These are phyloP conservation scores for Epinotia brunnichana DNA, from an alignment of 2,888 invertebrate species.

Conservation along the genomic window DNA sequence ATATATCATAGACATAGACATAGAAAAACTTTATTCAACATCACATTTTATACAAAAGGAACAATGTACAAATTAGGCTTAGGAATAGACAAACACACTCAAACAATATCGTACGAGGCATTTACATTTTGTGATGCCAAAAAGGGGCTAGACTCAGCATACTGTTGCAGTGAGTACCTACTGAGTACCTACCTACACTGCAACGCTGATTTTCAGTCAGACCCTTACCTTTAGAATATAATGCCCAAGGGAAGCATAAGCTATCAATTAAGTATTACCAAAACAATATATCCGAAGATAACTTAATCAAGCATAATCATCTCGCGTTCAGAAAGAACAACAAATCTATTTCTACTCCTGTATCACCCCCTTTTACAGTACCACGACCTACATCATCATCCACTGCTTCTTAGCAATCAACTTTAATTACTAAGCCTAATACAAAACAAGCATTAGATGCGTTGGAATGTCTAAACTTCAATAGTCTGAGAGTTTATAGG, in stretches of 20 bases:
- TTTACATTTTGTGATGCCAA: too few relatives aligned
- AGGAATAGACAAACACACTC: too few relatives aligned
- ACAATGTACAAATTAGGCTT: too few relatives aligned
- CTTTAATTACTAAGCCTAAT: neutral
- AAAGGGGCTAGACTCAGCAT: too few relatives aligned
- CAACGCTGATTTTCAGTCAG: too few relatives aligned
- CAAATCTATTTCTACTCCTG: slow-evolving; percentile 20
- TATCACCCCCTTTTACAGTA: neutral
- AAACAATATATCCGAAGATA: slow-evolving; percentile 22
- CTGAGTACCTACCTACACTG: too few relatives aligned
- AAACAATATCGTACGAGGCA: too few relatives aligned
- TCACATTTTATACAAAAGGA: too few relatives aligned
- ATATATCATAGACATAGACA: neutral
- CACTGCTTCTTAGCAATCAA: neutral
- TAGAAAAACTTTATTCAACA: too few relatives aligned
- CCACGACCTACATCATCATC: neutral
- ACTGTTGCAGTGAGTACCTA: too few relatives aligned
- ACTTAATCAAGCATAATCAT: slow-evolving; percentile 33
- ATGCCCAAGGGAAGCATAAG: neutral
- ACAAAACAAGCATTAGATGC: neutral
- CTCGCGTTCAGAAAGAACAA: slow-evolving; percentile 31
- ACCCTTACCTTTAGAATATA: too few relatives aligned
- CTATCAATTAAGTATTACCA: slow-evolving; percentile 26
- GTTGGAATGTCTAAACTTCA: neutral
- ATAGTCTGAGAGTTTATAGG: neutral